phyloP scores from a whole-genome alignment of 1,140 invertebrate species.

The Leptoteleia sp. region DNA sequence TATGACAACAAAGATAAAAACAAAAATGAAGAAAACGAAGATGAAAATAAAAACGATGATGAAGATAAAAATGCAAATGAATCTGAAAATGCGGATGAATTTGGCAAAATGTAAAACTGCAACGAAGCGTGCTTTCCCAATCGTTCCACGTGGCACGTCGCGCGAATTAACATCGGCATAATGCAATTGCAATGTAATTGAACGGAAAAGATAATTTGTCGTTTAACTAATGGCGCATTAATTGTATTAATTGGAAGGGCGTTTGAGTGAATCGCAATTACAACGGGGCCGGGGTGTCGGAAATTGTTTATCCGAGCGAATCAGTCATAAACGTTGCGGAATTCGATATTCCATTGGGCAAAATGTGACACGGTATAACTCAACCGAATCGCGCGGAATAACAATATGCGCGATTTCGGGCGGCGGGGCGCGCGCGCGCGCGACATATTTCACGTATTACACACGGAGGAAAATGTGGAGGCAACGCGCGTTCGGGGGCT shows the following conservation, averaged over 20 bases:
- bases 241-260: constrained; percentile 53
- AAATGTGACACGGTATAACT: constrained; percentile 59
- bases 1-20: no score
- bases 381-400: constrained; percentile 55
- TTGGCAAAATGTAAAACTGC: no score
- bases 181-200: constrained; percentile 56
- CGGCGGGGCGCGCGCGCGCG: constrained; percentile 44
- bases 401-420: constrained; percentile 58
- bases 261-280: constrained; percentile 51
- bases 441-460: no score
- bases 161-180: no score
- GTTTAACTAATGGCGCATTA: constrained; percentile 62
- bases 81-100: no score
- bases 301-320: constrained; percentile 61
- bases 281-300: constrained; percentile 33
- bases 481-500: constrained; percentile 36
- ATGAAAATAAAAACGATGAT: no score
- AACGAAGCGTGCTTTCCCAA: no score
- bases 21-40: no score
- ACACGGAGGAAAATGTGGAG: constrained; percentile 52
- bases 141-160: no score
- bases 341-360: constrained; percentile 54
- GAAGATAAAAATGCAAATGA: no score
- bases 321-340: constrained; percentile 59
- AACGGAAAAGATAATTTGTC: constrained; percentile 52